phyloP scores from a whole-genome alignment of 2,797 vertebrate genomes.

The Crenuchus spilurus region DNA sequence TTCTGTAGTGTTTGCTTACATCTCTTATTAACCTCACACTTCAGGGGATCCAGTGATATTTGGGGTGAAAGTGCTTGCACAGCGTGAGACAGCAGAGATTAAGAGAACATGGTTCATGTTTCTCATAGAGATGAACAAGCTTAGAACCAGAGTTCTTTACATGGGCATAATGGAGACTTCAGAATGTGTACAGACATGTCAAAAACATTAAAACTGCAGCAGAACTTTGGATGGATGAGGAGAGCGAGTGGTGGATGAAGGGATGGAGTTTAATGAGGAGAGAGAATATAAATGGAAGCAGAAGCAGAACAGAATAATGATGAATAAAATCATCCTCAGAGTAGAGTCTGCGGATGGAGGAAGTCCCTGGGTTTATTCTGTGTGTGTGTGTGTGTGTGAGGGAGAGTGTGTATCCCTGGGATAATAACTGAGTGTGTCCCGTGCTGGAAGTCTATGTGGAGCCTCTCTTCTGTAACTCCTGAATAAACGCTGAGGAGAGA shows the following conservation, averaged over 20 bases:
- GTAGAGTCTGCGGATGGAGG: slow-evolving; percentile 11
- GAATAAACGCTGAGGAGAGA: slow-evolving; percentile 80
- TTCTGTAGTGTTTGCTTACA: no score
- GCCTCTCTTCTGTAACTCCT: slow-evolving; percentile 87
- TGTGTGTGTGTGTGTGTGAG: not conserved
- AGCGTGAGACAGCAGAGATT: no score
- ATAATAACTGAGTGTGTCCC: slow-evolving; percentile 62
- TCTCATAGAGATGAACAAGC: no score
- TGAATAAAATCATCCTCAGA: slow-evolving; percentile 26
- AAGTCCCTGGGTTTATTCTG: slow-evolving; percentile 39
- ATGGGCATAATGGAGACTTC: no score
- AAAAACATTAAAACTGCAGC: no score
- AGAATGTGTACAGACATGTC: no score
- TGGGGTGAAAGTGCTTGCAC: no score
- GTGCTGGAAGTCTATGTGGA: slow-evolving; percentile 76
- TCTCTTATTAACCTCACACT: no score
- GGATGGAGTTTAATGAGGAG: not conserved
- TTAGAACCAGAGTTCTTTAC: no score
- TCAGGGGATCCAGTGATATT: no score
- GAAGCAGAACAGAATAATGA: slow-evolving; percentile 21
- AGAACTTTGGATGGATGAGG: no score
- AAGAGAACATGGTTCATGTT: no score
- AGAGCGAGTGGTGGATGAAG: not conserved
- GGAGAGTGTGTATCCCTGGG: slow-evolving; percentile 61
- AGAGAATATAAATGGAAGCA: slow-evolving; percentile 9